Conservation (phyloP, 23 tunicate species). For the Oikopleura albicans region DNA sequence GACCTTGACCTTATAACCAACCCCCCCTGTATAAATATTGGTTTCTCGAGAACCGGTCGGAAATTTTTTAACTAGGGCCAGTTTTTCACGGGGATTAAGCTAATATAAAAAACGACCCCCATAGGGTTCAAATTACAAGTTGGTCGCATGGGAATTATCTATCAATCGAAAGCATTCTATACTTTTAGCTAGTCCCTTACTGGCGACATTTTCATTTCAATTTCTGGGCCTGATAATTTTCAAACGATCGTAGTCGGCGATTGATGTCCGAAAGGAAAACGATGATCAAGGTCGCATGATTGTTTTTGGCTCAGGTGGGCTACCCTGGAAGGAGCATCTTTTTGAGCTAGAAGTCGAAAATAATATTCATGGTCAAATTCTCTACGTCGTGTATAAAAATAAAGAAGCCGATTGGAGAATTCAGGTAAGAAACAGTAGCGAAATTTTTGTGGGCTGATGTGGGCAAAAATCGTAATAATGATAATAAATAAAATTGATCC, state of each 20-base stretch:
- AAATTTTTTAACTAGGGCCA: too few relatives aligned
- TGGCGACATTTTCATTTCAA: conserved; percentile 18
- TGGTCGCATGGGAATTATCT: too few relatives aligned
- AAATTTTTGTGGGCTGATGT: too few relatives aligned
- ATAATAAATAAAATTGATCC: too few relatives aligned
- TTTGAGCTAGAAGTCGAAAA: conserved; percentile 36
- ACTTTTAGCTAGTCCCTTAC: conserved; percentile 24
- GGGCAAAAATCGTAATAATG: conserved; percentile 42
- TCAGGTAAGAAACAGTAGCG: conserved; percentile 27
- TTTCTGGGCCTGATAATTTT: background rate
- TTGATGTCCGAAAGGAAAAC: conserved; percentile 31
- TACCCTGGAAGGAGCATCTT: conserved; percentile 81
- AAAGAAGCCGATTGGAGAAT: conserved; percentile 35
- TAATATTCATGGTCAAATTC: conserved; percentile 21
- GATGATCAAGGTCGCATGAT: conserved; percentile 26
- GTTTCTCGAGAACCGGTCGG: too few relatives aligned
- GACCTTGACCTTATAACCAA: too few relatives aligned
- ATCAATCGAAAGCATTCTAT: too few relatives aligned
- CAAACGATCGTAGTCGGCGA: conserved; percentile 16
- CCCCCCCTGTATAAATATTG: too few relatives aligned
- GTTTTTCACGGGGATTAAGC: too few relatives aligned
- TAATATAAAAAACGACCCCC: too few relatives aligned
- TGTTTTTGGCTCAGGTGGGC: background rate
- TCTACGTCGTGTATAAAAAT: conserved; percentile 50
- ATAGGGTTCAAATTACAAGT: too few relatives aligned